These are phyloP conservation scores for Synergus japonicus DNA, from an alignment of 2,888 invertebrate genomes.

Conservation along the genomic window DNA sequence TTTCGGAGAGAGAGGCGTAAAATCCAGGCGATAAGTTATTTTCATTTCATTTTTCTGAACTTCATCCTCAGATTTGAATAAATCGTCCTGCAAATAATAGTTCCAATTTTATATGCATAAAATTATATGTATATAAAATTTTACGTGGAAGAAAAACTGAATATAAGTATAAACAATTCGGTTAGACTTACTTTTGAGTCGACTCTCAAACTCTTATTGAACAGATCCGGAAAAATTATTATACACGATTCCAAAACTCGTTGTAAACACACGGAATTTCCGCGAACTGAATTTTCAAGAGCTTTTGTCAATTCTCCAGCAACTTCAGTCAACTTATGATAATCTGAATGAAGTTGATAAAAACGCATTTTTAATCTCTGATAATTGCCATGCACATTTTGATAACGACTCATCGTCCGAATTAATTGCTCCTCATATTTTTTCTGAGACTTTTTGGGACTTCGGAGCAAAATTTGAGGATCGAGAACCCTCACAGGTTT, in stretches of 20 bases:
- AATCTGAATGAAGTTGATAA: conserved; percentile 75
- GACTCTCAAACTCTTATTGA: conserved; percentile 70
- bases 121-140: no score
- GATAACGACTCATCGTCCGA: conserved; percentile 63
- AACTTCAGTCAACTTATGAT: conserved; percentile 78
- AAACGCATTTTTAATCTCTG: conserved; percentile 73
- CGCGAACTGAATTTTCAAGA: conserved; percentile 80
- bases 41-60: conserved; percentile 43
- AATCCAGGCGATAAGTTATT: conserved; percentile 27
- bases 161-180: neutral
- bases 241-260: conserved; percentile 77
- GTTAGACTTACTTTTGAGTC: conserved; percentile 58
- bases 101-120: neutral
- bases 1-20: conserved; percentile 60
- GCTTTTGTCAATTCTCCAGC: conserved; percentile 81
- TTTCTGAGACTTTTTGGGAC: conserved; percentile 34
- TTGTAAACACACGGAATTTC: conserved; percentile 78
- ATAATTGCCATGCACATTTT: conserved; percentile 68
- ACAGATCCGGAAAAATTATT: conserved; percentile 79
- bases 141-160: neutral
- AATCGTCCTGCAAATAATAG: conserved; percentile 10
- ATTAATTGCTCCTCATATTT: conserved; percentile 62
- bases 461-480: conserved; percentile 25
- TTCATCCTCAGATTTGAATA: conserved; percentile 51
- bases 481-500: conserved; percentile 54